A percentile compares a stretch with the other conserved stretches of the same genome.
These are phyloP conservation scores for Spilosoma lubricipeda DNA, from an alignment of 2,888 invertebrate genomes.

Conservation along the genomic window DNA sequence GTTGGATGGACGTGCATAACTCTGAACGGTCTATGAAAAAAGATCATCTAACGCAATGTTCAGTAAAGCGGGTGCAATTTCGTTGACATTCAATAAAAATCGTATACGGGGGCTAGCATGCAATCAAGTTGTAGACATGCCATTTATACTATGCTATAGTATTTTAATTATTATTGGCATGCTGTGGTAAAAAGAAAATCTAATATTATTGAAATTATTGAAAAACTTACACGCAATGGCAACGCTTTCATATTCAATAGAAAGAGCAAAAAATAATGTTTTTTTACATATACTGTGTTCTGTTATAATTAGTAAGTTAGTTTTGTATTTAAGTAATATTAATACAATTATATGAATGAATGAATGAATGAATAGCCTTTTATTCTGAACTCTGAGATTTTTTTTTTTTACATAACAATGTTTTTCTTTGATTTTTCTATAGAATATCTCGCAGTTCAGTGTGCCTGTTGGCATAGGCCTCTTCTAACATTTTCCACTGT, in stretches of 20 bases:
- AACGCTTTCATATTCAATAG: neutral
- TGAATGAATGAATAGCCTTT: too few species aligned
- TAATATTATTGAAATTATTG: neutral
- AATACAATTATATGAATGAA: too few species aligned
- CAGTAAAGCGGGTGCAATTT: slow-evolving; percentile 23
- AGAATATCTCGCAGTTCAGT: too few species aligned
- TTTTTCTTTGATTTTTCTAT: too few species aligned
- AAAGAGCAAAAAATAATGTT: neutral
- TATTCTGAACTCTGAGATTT: too few species aligned
- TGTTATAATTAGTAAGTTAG: too few species aligned
- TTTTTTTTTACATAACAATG: too few species aligned
- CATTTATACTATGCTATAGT: neutral
- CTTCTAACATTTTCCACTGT: too few species aligned
- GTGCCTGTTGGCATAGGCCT: too few species aligned
- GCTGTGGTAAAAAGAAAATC: neutral
- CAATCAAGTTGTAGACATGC: slow-evolving; percentile 5
- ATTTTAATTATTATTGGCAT: neutral
- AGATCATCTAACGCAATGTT: slow-evolving; percentile 25
- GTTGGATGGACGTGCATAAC: slow-evolving; percentile 5
- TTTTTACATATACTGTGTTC: too few species aligned
- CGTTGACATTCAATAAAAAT: slow-evolving; percentile 13
- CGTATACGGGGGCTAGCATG: neutral
- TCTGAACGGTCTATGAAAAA: slow-evolving; percentile 1
- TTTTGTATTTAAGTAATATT: too few species aligned
- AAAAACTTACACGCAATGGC: neutral